Base-by-base conservation (phyloP, 2,888 invertebrate species). In the Strigamia maritima region DNA sequence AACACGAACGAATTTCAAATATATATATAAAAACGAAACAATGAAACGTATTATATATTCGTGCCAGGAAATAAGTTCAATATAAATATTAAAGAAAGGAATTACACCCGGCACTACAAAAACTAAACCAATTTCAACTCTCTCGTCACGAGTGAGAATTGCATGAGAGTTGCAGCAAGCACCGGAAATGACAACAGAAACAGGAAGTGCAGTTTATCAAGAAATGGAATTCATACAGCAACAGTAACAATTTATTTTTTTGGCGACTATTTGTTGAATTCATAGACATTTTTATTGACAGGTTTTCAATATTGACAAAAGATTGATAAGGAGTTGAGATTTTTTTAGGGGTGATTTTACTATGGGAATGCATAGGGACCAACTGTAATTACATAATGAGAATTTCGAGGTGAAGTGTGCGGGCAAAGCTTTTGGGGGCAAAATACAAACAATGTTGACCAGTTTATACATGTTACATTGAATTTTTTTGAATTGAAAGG, bases 101-200 rank as follows among this genome's bases (percentile, higher is more conserved):
- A 31, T n/a, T n/a, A 10, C 14, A 14, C 49, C 49, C 49, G n/a
- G n/a, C n/a, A 49, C 26, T 65, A 14, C 14, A 60, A 19, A 60
- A 60, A 8, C 60, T 19, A 19, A 24, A 10, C 65, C 65, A 65
- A 65, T 65, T 65, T 26, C 65, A 22, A 65, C 65, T 26, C 65
- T 12, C 65, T 65, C 26, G 65, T 65, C 65, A 10, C 1, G 24
- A n/a, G 8, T 14, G 12, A 24, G 24, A 60, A 16, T 60, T 60
- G 60, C 60, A 6, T 10, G 8, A 49, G 65, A 65, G 28, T 65
- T 16, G 65, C 24, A 3, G 65, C 65, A 65, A 24, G 26, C 16
- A 26, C 26, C 65, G 65, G 65, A 65, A 65, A 65, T 65, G 65
- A 26, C 65, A 65, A 16, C 65, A 24, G 65, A 65, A 65, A 16